Evolutionary conservation across 2,113 vertebrate species (phyloP).

Genomic region (Petromus typicus): DNA sequence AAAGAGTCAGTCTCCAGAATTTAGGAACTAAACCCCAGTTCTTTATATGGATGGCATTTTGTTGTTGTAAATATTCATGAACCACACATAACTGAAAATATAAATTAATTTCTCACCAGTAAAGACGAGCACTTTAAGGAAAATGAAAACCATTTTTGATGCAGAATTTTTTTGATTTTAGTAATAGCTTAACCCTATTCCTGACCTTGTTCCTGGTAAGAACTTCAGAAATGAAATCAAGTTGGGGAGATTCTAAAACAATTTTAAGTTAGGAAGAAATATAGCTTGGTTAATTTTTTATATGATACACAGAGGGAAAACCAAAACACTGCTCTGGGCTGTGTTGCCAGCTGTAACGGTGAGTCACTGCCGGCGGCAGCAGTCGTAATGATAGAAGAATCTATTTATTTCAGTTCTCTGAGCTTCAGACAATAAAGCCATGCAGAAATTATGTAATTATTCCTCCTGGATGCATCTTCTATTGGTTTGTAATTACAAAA

Average conservation of each 20-base stretch:
- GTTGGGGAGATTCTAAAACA: background rate
- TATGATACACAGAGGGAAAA: slow-evolving; percentile 65
- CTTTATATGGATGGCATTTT: slow-evolving; percentile 69
- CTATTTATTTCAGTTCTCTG: slow-evolving; percentile 86
- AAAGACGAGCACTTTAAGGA: slow-evolving; percentile 34
- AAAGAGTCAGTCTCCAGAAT: slow-evolving; percentile 45
- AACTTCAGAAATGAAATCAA: slow-evolving; percentile 58
- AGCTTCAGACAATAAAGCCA: slow-evolving; percentile 80
- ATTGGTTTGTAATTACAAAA: slow-evolving; percentile 87
- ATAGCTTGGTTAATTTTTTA: slow-evolving; percentile 77
- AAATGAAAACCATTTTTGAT: background rate
- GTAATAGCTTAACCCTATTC: background rate
- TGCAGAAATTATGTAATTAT: slow-evolving; percentile 88
- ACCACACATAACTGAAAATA: slow-evolving; percentile 51
- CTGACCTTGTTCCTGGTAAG: background rate
- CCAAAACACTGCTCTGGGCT: slow-evolving; percentile 80
- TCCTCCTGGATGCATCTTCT: slow-evolving; percentile 87
- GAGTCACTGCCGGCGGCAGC: slow-evolving; percentile 84
- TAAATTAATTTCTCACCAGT: slow-evolving; percentile 66
- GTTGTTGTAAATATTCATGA: slow-evolving; percentile 69
- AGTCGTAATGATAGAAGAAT: slow-evolving; percentile 78
- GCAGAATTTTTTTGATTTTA: background rate
- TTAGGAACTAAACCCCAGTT: slow-evolving; percentile 60
- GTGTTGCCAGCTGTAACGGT: slow-evolving; percentile 79
- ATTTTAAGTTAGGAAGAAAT: slow-evolving; percentile 43